These are phyloP conservation scores for Carassius carassius DNA, from an alignment of 2,113 vertebrate species.

Conservation along the genomic window DNA sequence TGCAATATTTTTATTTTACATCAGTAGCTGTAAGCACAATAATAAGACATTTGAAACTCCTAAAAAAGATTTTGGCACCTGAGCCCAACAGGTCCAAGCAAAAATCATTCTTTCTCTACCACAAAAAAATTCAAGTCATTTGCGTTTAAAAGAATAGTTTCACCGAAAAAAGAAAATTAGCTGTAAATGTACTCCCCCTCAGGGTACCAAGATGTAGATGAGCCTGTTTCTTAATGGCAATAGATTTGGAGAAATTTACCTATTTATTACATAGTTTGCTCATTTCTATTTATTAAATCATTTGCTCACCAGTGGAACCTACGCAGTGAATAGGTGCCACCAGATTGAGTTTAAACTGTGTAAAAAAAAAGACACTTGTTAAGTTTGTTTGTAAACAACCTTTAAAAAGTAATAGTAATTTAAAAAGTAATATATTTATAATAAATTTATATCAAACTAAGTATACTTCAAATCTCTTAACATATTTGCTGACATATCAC, in stretches of 20 bases:
- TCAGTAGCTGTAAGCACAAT: constrained; percentile 15
- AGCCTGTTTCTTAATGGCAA: not conserved
- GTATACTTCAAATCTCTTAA: no score
- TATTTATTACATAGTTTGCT: no score
- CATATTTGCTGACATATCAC: no score
- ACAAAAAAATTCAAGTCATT: not conserved
- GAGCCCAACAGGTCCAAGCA: constrained; percentile 1
- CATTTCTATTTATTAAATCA: no score
- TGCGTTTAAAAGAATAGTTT: no score
- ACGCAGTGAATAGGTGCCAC: no score
- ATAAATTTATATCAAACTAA: no score
- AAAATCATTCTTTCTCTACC: not conserved
- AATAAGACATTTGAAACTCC: constrained; percentile 32
- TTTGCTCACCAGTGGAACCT: no score
- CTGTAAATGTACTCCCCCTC: not conserved
- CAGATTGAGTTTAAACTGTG: no score
- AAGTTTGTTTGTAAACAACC: not conserved
- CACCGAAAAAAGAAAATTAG: not conserved
- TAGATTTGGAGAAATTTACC: not conserved
- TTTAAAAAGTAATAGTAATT: no score
- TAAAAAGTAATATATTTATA: no score
- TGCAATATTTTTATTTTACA: constrained; percentile 34
- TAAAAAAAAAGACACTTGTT: no score
- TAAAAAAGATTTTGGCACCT: constrained; percentile 4
- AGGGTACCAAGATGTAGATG: not conserved